Conservation (phyloP, 1,140 invertebrate genomes). For the Eciton burchellii region DNA sequence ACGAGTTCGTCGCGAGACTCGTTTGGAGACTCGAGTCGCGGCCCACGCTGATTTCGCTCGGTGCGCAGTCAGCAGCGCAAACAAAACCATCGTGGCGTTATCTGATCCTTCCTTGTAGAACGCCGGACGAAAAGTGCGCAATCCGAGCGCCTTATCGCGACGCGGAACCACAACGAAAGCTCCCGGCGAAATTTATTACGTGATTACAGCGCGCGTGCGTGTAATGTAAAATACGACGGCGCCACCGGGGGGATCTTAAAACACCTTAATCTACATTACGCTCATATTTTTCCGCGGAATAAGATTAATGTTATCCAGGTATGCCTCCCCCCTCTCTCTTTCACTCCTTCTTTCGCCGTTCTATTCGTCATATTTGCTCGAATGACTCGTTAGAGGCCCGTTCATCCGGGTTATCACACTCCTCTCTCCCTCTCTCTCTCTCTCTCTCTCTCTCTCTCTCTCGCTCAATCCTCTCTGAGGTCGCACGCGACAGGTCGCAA, state of each 20-base stretch:
- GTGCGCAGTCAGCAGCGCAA: conserved; percentile 19
- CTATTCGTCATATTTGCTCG: conserved; percentile 57
- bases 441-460: neutral
- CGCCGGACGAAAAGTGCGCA: conserved; percentile 20
- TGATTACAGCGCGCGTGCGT: conserved; percentile 29
- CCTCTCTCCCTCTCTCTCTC: neutral
- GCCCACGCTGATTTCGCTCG: neutral
- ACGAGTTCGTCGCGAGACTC: neutral
- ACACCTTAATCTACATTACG: conserved; percentile 48
- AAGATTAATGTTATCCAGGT: conserved; percentile 58
- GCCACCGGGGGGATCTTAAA: conserved; percentile 46
- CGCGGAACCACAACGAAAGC: conserved; percentile 7
- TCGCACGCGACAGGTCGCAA: conserved; percentile 50
- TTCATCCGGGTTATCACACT: conserved; percentile 38
- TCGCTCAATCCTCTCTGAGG: too few species aligned
- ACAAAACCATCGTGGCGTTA: conserved; percentile 3
- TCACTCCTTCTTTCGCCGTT: neutral
- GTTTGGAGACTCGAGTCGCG: neutral
- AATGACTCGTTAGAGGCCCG: conserved; percentile 16
- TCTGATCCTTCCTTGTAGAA: conserved; percentile 24
- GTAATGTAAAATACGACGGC: conserved; percentile 51
- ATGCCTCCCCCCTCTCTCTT: neutral
- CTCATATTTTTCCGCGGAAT: conserved; percentile 55
- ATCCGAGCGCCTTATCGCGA: conserved; percentile 39
- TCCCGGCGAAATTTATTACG: conserved; percentile 49